These are phyloP conservation scores for Orthonychiurus folsomi DNA, from an alignment of 2,888 invertebrate genomes.

Conservation along the genomic window DNA sequence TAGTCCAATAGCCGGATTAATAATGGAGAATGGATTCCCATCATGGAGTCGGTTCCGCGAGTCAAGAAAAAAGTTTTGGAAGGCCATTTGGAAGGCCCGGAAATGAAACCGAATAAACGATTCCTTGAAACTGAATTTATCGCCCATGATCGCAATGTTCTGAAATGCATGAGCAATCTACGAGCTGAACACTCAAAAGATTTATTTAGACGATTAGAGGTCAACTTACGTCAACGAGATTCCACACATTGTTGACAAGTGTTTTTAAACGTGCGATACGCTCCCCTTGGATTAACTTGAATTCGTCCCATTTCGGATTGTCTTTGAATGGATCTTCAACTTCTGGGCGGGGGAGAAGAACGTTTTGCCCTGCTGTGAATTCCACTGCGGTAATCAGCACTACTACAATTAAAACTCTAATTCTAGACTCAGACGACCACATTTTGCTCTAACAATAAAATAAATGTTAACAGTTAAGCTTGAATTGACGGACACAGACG, in stretches of 20 bases:
- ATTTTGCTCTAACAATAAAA: no score
- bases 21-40: constrained; percentile 17
- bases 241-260: constrained; percentile 19
- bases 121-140: background rate
- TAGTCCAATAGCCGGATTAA: constrained; percentile 19
- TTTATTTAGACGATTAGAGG: no score
- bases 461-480: no score
- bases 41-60: constrained; percentile 12
- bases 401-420: no score
- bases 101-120: constrained; percentile 15
- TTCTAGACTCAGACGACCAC: no score
- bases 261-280: constrained; percentile 12
- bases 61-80: constrained; percentile 3
- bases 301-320: constrained; percentile 22
- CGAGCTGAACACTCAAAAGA: no score
- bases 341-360: constrained; percentile 14
- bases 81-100: constrained; percentile 16
- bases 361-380: constrained; percentile 19
- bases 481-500: no score
- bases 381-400: no score
- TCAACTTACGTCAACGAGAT: constrained; percentile 19
- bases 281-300: constrained; percentile 16
- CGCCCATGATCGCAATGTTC: constrained; percentile 12
- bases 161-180: no score
- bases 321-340: constrained; percentile 21